Evolutionary conservation across 2,888 invertebrate genomes (phyloP).

Genomic region (Tigriopus californicus): DNA sequence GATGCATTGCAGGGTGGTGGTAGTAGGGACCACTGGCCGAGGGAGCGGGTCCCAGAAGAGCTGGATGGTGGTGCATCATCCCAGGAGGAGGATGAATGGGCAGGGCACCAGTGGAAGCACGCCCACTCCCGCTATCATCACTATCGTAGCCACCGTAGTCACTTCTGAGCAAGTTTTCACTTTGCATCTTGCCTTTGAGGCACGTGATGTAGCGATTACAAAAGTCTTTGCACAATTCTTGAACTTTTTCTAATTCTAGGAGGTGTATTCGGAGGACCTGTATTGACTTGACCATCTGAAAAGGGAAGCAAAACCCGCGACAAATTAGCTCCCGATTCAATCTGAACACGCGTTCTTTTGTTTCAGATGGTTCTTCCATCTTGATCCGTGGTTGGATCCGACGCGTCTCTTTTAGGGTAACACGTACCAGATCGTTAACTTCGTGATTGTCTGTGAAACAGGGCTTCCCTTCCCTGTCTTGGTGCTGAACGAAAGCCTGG

Average conservation of each 20-base stretch:
- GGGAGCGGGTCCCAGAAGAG: no score
- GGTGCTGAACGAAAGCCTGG: constrained; percentile 70
- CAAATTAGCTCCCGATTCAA: background rate
- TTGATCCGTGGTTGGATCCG: background rate
- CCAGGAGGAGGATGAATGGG: no score
- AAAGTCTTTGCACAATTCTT: constrained; percentile 84
- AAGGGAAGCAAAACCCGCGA: constrained; percentile 22
- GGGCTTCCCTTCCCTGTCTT: constrained; percentile 61
- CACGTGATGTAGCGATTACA: constrained; percentile 77
- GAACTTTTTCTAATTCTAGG: constrained; percentile 72
- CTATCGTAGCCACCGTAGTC: constrained; percentile 40
- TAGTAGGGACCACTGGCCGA: no score
- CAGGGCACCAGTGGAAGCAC: background rate
- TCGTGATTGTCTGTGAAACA: constrained; percentile 79
- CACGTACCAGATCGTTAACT: constrained; percentile 70
- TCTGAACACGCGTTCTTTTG: background rate
- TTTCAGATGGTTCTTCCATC: background rate
- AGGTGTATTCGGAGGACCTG: constrained; percentile 81
- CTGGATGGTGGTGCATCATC: no score
- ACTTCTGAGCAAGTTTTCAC: constrained; percentile 59
- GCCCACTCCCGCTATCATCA: constrained; percentile 18
- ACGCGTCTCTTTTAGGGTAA: background rate
- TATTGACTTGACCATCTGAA: constrained; percentile 63
- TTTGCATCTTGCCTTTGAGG: constrained; percentile 62
- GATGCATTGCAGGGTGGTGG: no score